These are phyloP conservation scores for Megalops cyprinoides DNA, from an alignment of 2,797 vertebrate species.

Conservation along the genomic window DNA sequence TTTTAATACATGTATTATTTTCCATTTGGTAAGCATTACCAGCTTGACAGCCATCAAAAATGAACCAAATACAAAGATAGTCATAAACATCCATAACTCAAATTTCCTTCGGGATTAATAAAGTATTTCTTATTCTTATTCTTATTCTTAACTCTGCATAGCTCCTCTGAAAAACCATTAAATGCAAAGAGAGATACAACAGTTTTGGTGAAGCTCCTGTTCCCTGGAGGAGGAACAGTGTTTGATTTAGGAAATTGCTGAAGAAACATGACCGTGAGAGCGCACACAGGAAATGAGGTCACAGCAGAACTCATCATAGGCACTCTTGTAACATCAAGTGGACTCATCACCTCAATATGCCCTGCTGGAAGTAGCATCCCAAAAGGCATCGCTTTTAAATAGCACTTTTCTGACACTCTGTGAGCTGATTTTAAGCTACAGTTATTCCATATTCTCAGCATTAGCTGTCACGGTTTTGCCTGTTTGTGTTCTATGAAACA, in stretches of 20 bases:
- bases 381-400: conserved; percentile 2
- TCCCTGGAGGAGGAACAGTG: not conserved
- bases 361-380: not conserved
- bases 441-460: not conserved
- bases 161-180: no score
- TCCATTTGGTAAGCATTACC: no score
- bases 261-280: not conserved
- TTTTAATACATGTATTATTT: no score
- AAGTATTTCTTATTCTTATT: no score
- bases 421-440: not conserved
- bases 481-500: not conserved
- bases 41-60: no score
- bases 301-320: not conserved
- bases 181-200: no score
- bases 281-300: conserved; percentile 8
- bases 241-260: not conserved
- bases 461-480: not conserved
- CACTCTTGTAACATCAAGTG: not conserved
- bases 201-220: not conserved
- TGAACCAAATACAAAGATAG: no score
- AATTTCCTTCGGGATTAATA: no score
- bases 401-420: not conserved
- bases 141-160: no score
- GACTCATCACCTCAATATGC: not conserved
- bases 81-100: no score